A percentile compares a stretch with the other conserved stretches of the same genome.
These are phyloP conservation scores for Alcedo atthis DNA, from an alignment of 2,797 vertebrate species.

Conservation along the genomic window DNA sequence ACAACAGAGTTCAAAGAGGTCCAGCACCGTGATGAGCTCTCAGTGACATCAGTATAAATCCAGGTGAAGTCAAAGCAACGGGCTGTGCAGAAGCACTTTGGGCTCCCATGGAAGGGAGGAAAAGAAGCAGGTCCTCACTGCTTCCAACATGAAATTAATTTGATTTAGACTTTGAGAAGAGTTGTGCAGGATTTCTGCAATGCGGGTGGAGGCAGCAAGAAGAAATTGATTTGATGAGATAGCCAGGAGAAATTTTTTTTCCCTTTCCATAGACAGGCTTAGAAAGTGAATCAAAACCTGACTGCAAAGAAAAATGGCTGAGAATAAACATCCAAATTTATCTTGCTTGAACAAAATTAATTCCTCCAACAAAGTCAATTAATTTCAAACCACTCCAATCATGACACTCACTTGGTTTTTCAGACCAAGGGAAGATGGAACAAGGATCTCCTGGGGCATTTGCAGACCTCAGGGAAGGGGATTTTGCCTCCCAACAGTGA, in stretches of 20 bases:
- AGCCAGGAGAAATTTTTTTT: neutral
- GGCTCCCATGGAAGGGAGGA: neutral
- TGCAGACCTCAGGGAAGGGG: neutral
- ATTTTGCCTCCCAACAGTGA: rapidly evolving
- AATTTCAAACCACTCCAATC: neutral
- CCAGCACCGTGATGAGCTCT: neutral
- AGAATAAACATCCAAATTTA: neutral
- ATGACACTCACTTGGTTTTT: neutral
- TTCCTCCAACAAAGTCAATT: neutral
- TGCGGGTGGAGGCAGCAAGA: neutral
- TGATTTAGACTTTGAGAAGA: neutral
- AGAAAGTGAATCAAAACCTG: neutral
- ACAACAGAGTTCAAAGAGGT: neutral
- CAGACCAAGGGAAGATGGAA: neutral
- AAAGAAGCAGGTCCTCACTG: neutral
- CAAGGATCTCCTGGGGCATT: neutral
- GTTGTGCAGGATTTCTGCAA: neutral
- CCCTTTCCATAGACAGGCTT: neutral
- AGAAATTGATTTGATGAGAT: neutral
- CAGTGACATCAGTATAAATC: neutral
- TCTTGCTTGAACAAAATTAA: neutral
- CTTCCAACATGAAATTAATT: neutral
- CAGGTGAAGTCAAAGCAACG: neutral
- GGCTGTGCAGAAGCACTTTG: neutral
- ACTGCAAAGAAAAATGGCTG: neutral